Base-by-base conservation (phyloP, 2,888 invertebrate genomes). In the Amphimallon solstitiale region DNA sequence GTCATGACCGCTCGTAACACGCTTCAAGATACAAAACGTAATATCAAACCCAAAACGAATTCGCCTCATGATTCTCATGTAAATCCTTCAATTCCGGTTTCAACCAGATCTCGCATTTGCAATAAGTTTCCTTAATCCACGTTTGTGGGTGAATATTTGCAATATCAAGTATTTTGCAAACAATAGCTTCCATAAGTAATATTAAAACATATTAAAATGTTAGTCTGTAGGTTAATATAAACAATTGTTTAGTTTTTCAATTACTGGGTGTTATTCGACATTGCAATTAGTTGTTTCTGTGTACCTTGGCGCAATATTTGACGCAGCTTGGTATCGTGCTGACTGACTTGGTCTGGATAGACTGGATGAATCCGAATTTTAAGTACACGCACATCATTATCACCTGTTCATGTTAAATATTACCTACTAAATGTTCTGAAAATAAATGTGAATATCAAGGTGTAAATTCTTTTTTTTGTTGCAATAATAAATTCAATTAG, bases 341-440 rank as follows among this genome's bases (percentile, higher is more conserved):
- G 19, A 46, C 67, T 52, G 64, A 59, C 48, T 48, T 40, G 12
- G 29, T 67, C 67, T 61, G 64, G 67, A 65, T 67, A 67, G 60
- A 67, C 67, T 46, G 61, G 67, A 67, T 67, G 48, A 45, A 65
- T 65, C 67, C 60, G 54, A 64, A 35, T 61, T 38, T 21, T 17
- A 48, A 21, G 48, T 61, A 48, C 34, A 61, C 46, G 48, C 34
- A 61, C 19, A 14, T 35, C 10, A 34, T 46, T 48, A 61, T 61
- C 61, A 17, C 9, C n/a, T 60, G 19, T 61, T 61, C 23, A 5
- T 48, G 35, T 10, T 48, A 48, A 38, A 34, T 23, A 60, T 60
- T 61, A 61, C 19, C 46, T 61, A 21, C 10, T 19, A 4, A 10
- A 21, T 38, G 37, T 17, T 21, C 9, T 21, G 35, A 37, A 15